phyloP scores from a whole-genome alignment of 2,888 invertebrate species.

The Ypsolopha scabrella region DNA sequence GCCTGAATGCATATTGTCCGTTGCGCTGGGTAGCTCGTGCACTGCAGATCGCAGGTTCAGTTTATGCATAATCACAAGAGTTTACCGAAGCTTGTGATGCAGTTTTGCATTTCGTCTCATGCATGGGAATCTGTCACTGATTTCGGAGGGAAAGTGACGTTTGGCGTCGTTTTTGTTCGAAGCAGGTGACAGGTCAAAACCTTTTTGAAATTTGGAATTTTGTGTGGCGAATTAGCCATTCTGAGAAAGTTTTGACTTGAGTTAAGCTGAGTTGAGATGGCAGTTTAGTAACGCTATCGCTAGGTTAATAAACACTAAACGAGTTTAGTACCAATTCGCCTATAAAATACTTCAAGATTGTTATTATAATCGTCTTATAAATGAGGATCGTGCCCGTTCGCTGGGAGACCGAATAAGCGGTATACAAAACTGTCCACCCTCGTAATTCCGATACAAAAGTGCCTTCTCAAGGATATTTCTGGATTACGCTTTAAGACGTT shows the following conservation, averaged over 20 bases:
- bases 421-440: neutral
- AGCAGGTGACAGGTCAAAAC: conserved; percentile 29
- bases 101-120: conserved; percentile 3
- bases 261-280: neutral
- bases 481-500: neutral
- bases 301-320: too few relatives aligned
- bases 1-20: conserved; percentile 65
- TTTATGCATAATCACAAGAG: conserved; percentile 63
- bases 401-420: conserved; percentile 2
- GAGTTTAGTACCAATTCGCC: neutral
- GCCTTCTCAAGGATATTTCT: neutral
- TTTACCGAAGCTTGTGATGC: conserved; percentile 37
- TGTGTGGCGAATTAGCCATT: neutral
- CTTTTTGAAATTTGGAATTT: neutral
- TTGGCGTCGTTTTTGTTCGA: conserved; percentile 11
- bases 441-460: neutral
- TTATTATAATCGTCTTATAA: neutral
- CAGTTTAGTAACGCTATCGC: too few relatives aligned
- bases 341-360: too few relatives aligned
- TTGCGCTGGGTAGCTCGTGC: conserved; percentile 60
- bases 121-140: conserved; percentile 33
- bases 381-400: conserved; percentile 4
- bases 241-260: neutral
- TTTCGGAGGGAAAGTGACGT: conserved; percentile 40
- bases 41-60: conserved; percentile 56